These are phyloP conservation scores for Corvus moneduloides DNA, from an alignment of 2,113 vertebrate genomes.

Conservation along the genomic window DNA sequence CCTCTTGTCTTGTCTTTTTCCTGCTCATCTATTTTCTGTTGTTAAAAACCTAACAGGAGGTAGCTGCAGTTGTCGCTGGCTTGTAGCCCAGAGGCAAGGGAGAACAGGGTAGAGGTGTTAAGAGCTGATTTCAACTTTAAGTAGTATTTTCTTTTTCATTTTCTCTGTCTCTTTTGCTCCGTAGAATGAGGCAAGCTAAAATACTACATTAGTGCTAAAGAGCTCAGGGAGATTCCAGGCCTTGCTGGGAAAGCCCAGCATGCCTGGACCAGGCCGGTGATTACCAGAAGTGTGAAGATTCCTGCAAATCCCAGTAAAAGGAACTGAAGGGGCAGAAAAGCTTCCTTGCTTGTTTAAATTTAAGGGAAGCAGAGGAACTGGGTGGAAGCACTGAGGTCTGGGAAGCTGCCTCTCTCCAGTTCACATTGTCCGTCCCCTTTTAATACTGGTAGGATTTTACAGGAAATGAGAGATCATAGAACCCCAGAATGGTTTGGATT, in stretches of 20 bases:
- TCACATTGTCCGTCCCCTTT: not conserved
- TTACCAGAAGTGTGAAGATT: not conserved
- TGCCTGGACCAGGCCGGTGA: not conserved
- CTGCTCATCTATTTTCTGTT: conserved; percentile 10
- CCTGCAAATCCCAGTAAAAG: not conserved
- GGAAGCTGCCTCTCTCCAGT: not conserved
- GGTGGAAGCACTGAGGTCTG: not conserved
- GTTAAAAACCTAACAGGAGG: not conserved
- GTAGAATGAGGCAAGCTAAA: not conserved
- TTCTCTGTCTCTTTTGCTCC: not conserved
- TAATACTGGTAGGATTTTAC: not conserved
- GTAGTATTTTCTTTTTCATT: not conserved
- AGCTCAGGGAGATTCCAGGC: not conserved
- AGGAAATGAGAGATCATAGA: not conserved
- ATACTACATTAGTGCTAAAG: not conserved
- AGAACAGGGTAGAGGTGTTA: not conserved
- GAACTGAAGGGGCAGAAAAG: not conserved
- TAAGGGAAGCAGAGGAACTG: not conserved
- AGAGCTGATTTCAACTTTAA: not conserved
- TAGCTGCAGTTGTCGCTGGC: not conserved
- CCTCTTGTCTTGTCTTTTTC: conserved; percentile 52
- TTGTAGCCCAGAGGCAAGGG: conserved; percentile 15
- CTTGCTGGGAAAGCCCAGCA: not conserved
- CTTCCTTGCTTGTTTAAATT: not conserved
- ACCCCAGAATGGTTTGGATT: not conserved